Conservation (phyloP, 2,113 vertebrate species). For the Orthonyx spaldingii region DNA sequence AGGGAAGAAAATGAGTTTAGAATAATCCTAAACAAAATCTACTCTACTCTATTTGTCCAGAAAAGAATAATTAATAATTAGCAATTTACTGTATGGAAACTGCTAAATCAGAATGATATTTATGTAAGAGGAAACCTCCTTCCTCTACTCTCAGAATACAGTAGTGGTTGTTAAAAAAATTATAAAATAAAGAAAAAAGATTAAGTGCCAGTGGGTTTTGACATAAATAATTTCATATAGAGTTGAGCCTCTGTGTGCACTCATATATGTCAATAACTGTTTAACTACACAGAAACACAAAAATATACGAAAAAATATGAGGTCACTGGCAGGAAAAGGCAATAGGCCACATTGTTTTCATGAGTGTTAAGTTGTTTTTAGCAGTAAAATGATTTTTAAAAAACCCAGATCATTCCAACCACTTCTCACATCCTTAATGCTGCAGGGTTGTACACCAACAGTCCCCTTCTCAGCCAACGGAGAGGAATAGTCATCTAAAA, state of each 20-base stretch:
- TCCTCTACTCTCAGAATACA: background rate
- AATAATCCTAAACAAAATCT: background rate
- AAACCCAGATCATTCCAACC: background rate
- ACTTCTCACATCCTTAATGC: background rate
- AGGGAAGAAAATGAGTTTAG: background rate
- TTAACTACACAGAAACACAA: background rate
- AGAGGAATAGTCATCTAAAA: background rate
- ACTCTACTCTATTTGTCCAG: background rate
- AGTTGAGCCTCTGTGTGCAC: background rate
- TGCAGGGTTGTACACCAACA: background rate
- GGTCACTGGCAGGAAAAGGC: background rate
- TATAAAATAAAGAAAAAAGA: background rate
- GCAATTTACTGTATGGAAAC: background rate
- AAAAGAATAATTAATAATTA: background rate
- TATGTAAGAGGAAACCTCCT: background rate
- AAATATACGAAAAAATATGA: background rate
- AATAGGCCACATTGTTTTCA: background rate
- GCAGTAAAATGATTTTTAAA: background rate
- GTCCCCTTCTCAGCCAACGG: background rate
- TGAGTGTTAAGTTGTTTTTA: background rate
- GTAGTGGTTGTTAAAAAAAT: rapidly evolving
- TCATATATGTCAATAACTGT: background rate
- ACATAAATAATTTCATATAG: background rate
- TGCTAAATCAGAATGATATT: background rate
- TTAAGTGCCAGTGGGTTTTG: background rate